A percentile compares a stretch with the other conserved stretches of the same genome.
Conservation (phyloP, 2,113 vertebrate genomes). For the Syngnathus typhle region DNA sequence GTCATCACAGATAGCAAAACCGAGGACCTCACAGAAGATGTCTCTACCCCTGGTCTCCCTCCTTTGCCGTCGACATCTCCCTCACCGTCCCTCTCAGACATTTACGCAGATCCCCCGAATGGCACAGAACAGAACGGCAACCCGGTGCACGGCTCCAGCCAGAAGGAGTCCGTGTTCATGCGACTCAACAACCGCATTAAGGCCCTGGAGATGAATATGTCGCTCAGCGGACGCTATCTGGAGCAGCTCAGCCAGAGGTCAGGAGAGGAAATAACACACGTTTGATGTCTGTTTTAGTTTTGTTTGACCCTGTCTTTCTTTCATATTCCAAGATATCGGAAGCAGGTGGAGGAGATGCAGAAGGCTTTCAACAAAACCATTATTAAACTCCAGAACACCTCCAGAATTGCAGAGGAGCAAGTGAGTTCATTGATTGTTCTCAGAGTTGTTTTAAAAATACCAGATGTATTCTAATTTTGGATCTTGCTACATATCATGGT, state of each 20-base stretch:
- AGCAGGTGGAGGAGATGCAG: slow-evolving; percentile 99
- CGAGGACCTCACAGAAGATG: slow-evolving; percentile 74
- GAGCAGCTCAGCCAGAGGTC: slow-evolving; percentile 98
- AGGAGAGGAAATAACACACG: background rate
- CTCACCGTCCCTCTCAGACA: slow-evolving; percentile 74
- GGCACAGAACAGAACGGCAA: slow-evolving; percentile 84
- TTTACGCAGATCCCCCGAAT: slow-evolving; percentile 86
- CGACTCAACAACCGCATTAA: slow-evolving; percentile 97
- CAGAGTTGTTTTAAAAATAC: background rate
- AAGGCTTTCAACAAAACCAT: slow-evolving; percentile 97
- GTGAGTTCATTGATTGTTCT: slow-evolving; percentile 56
- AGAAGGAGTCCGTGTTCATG: slow-evolving; percentile 98
- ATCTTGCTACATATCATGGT: background rate
- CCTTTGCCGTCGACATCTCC: background rate
- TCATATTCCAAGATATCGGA: slow-evolving; percentile 78
- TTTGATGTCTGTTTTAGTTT: background rate
- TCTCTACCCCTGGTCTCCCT: slow-evolving; percentile 43
- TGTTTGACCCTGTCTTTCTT: background rate
- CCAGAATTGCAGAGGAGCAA: slow-evolving; percentile 93
- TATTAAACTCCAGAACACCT: slow-evolving; percentile 96
- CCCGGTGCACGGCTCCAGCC: slow-evolving; percentile 83
- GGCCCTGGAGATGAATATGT: slow-evolving; percentile 97
- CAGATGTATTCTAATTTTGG: background rate
- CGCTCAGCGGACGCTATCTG: slow-evolving; percentile 92
- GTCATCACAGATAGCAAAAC: slow-evolving; percentile 63